Conservation (phyloP, 2,888 invertebrate genomes). For the Agonum fuliginosum region DNA sequence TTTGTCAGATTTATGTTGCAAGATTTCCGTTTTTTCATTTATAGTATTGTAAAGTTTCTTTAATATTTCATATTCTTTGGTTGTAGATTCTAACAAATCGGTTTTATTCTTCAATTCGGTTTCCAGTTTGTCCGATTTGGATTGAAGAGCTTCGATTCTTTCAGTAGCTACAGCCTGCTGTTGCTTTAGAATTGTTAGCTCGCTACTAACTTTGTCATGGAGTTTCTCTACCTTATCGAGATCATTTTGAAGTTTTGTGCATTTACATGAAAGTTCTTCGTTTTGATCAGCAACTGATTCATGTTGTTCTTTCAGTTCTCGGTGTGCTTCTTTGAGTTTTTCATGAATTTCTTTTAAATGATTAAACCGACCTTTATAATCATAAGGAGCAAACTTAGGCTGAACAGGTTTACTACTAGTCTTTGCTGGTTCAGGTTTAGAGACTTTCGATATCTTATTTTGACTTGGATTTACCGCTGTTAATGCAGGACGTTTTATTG, state of each 20-base stretch:
- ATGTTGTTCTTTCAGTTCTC: slow-evolving; percentile 55
- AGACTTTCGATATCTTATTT: slow-evolving; percentile 16
- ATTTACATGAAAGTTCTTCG: slow-evolving; percentile 62
- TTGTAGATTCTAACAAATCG: slow-evolving; percentile 34
- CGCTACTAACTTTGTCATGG: not conserved
- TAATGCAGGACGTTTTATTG: slow-evolving; percentile 35
- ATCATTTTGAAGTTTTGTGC: not conserved
- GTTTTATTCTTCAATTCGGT: slow-evolving; percentile 47
- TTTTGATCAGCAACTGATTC: slow-evolving; percentile 65
- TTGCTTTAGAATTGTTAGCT: slow-evolving; percentile 57
- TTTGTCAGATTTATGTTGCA: slow-evolving; percentile 52
- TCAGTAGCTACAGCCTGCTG: slow-evolving; percentile 54
- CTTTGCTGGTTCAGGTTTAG: slow-evolving; percentile 11
- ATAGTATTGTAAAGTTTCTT: slow-evolving; percentile 51
- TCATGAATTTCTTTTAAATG: slow-evolving; percentile 58
- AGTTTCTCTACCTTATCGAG: slow-evolving; percentile 15
- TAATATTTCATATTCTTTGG: slow-evolving; percentile 53
- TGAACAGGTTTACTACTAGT: not conserved
- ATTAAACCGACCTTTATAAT: slow-evolving; percentile 61
- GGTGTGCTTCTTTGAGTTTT: slow-evolving; percentile 37
- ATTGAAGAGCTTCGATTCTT: slow-evolving; percentile 54
- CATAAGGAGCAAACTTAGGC: slow-evolving; percentile 59
- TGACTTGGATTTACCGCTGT: not conserved
- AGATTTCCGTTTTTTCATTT: slow-evolving; percentile 54
- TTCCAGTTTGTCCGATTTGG: slow-evolving; percentile 51